Evolutionary conservation across 2,797 vertebrate species (phyloP).

Genomic region (Kryptolebias ocellatus): DNA sequence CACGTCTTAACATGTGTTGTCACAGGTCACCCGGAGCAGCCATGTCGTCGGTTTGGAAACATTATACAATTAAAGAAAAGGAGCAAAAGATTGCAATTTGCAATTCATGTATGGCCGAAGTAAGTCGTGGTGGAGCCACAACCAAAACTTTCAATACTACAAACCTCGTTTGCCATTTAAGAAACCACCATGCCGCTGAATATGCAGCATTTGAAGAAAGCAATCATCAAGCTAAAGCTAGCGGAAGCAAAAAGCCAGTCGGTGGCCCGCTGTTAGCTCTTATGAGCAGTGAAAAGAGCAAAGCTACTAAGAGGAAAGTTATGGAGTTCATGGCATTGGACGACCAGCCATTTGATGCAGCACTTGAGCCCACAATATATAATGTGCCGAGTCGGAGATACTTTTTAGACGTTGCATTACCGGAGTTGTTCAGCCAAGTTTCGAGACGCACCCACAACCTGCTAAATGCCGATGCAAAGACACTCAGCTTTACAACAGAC

Average conservation of each 20-base stretch:
- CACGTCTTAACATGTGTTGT: background rate
- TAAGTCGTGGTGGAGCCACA: background rate
- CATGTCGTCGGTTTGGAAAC: background rate
- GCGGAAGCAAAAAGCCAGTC: background rate
- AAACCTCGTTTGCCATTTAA: background rate
- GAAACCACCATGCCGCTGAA: too few species aligned
- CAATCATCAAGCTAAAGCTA: background rate
- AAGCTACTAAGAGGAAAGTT: background rate
- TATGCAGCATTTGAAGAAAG: background rate
- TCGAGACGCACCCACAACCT: background rate
- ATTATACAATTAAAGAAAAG: background rate
- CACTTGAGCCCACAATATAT: too few species aligned
- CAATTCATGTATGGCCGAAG: background rate
- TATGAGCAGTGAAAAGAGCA: background rate
- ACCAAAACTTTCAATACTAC: background rate
- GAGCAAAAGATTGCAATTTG: background rate
- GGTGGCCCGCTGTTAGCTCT: background rate
- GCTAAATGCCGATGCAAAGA: background rate
- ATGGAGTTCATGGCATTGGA: background rate
- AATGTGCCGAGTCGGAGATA: too few species aligned
- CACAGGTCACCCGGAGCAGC: background rate
- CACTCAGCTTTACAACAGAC: background rate
- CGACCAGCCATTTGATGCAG: background rate
- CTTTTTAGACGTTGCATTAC: too few species aligned
- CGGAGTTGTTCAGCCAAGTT: background rate